Conservation (phyloP, 2,113 vertebrate genomes). For the Gymnogyps californianus region DNA sequence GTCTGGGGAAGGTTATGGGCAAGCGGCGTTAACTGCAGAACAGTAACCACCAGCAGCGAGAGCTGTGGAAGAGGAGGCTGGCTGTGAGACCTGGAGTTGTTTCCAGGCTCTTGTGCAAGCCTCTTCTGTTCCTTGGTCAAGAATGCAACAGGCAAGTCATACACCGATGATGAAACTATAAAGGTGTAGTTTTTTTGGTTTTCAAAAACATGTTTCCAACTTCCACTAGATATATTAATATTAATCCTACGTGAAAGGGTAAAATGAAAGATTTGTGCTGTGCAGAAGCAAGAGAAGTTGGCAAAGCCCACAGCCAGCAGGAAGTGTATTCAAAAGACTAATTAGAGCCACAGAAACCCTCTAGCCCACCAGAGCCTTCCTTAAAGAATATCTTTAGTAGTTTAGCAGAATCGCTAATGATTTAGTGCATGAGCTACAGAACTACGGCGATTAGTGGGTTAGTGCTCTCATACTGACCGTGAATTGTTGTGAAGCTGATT, state of each 20-base stretch:
- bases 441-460: conserved; percentile 60
- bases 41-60: neutral
- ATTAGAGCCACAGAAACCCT: conserved; percentile 33
- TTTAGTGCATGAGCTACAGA: conserved; percentile 53
- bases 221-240: neutral
- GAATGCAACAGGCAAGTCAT: neutral
- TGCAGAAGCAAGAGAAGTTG: conserved; percentile 22
- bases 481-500: conserved; percentile 73
- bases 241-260: neutral
- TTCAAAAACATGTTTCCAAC: neutral
- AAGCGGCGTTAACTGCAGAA: neutral
- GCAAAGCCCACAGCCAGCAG: conserved; percentile 27
- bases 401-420: neutral
- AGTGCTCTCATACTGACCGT: conserved; percentile 74
- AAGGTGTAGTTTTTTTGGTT: neutral
- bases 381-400: conserved; percentile 38
- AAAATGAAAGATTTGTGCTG: conserved; percentile 2
- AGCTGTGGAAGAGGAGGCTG: neutral
- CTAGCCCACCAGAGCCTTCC: neutral
- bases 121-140: neutral
- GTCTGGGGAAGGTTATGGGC: neutral
- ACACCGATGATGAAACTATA: neutral
- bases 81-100: neutral
- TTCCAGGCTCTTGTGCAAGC: neutral
- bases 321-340: conserved; percentile 40